Evolutionary conservation across 2,113 vertebrate genomes (phyloP).

Genomic region (Cavia aperea): DNA sequence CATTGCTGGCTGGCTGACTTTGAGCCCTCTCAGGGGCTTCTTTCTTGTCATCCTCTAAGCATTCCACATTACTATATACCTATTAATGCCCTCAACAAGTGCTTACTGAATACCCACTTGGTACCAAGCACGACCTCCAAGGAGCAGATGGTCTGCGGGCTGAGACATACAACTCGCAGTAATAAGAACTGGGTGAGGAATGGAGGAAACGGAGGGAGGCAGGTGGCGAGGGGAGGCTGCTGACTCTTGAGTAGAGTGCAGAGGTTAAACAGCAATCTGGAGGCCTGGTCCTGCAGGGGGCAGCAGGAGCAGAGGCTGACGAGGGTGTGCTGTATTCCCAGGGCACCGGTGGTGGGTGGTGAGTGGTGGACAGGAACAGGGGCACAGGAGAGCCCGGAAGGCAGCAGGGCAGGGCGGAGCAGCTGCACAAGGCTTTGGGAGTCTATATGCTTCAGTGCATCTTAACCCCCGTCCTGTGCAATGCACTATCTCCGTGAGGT

Average conservation of each 20-base stretch:
- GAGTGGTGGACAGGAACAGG: no score
- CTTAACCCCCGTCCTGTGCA: neutral
- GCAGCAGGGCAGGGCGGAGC: neutral
- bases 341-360: neutral
- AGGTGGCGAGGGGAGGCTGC: neutral
- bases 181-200: neutral
- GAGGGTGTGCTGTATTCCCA: no score
- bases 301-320: neutral
- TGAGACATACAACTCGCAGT: neutral
- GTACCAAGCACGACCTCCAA: neutral
- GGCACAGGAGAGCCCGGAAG: neutral
- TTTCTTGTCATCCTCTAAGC: neutral
- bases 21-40: neutral
- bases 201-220: neutral
- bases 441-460: neutral
- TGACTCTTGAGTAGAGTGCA: neutral
- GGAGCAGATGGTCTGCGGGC: neutral
- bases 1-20: no score
- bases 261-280: neutral
- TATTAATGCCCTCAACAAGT: neutral
- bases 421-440: neutral
- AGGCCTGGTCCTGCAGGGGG: neutral
- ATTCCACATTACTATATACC: neutral
- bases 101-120: neutral
- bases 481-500: neutral